Evolutionary conservation across 2,888 invertebrate genomes (phyloP).

Genomic region (Exephanes ischioxanthus): DNA sequence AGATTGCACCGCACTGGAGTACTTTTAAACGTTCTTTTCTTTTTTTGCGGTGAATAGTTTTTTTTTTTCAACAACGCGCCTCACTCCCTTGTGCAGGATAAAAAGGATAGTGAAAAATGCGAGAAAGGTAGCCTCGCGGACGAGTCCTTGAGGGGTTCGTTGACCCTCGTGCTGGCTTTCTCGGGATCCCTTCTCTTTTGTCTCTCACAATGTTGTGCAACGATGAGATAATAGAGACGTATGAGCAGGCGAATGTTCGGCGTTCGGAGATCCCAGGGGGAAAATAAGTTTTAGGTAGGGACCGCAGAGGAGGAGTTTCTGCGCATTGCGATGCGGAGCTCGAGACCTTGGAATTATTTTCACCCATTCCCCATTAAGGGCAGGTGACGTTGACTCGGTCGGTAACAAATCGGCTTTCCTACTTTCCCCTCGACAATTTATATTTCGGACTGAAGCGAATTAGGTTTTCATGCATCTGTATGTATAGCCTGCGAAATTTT

Average conservation of each 20-base stretch:
- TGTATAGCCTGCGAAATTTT: no score
- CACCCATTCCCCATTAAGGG: background rate
- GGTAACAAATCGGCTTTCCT: background rate
- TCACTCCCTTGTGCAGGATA: background rate
- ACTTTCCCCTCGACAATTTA: background rate
- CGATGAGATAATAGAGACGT: constrained; percentile 44
- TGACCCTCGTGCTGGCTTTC: constrained; percentile 24
- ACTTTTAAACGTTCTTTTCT: background rate
- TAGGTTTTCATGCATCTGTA: no score
- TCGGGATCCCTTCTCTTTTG: constrained; percentile 3
- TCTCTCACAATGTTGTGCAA: constrained; percentile 41
- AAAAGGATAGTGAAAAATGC: constrained; percentile 12
- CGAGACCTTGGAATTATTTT: constrained; percentile 6
- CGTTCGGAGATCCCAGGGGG: constrained; percentile 13
- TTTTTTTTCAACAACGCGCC: background rate
- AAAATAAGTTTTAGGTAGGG: constrained; percentile 13
- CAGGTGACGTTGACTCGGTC: background rate
- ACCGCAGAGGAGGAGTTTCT: background rate
- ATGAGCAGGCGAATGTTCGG: constrained; percentile 10
- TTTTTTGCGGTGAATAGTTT: background rate
- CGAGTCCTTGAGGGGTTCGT: constrained; percentile 38
- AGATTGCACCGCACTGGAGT: background rate
- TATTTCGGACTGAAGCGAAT: background rate
- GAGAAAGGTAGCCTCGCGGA: constrained; percentile 30
- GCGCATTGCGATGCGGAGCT: background rate